phyloP scores from a whole-genome alignment of 2,797 vertebrate species.

The Macropus fuliginosus region DNA sequence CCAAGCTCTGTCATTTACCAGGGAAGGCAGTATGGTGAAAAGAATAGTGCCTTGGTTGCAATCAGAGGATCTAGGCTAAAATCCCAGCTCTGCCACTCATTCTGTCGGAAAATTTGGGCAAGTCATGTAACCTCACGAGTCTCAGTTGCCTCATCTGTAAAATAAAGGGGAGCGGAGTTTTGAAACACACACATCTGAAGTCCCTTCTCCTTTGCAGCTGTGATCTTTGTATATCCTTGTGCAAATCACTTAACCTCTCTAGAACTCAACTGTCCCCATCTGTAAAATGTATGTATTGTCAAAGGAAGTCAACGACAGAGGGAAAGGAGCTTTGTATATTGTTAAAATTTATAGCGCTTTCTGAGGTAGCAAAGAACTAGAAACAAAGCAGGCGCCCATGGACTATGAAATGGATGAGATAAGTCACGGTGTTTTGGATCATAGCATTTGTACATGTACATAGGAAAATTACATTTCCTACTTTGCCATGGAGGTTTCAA shows the following conservation, averaged over 20 bases:
- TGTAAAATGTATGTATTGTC: neutral
- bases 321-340: neutral
- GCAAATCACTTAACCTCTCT: neutral
- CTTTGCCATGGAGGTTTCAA: neutral
- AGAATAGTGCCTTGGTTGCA: neutral
- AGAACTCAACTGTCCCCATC: neutral
- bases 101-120: neutral
- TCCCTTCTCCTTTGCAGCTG: neutral
- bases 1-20: too few species aligned
- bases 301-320: neutral
- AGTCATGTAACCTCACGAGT: neutral
- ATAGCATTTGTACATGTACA: neutral
- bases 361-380: neutral
- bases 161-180: neutral
- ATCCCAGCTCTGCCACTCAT: neutral
- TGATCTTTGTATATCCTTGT: neutral
- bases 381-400: neutral
- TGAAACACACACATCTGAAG: neutral
- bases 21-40: neutral
- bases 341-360: neutral
- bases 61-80: neutral
- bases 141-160: neutral
- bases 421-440: neutral
- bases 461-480: neutral
- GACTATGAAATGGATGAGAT: neutral